Base-by-base conservation (phyloP, 1,140 invertebrate genomes). In the Belonocnema kinseyi region DNA sequence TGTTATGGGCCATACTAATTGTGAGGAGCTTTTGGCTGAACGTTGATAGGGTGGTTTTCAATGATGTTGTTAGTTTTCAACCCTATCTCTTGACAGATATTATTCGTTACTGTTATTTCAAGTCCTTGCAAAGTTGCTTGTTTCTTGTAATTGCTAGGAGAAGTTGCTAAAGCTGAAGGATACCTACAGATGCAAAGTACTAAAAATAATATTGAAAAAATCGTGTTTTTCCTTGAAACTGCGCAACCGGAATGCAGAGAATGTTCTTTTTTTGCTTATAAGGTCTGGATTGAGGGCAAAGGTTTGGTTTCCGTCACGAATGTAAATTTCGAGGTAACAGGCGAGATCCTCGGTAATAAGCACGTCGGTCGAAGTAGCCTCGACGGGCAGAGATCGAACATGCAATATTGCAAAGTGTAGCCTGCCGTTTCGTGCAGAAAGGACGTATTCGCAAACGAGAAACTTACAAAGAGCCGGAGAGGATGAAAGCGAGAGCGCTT, bases 401-500 rank as follows among this genome's bases (percentile, higher is more conserved):
- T 66, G 61, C 61, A 66, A 66, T 66, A 66, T 66, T 66, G 26
- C 61, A 66, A 66, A 66, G 61, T 46, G 61, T 66, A 40, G 58
- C 58, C 58, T 66, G 61, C 26, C 61, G 61, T 66, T 66, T 66
- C 61, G 26, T 66, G 58, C n/a, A 16, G 19, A 33, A 66, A 40
- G 26, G 61, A 66, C 40, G 61, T 14, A 66, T 66, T 66, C 61
- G n/a, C 26, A 40, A 83, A 81, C 76, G 79, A 83, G 82, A 81
- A 78, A 81, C 77, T 80, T 46, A 46, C 40, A 46, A 76, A 80
- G 79, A 82, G 83, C 77, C 75, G 75, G 82, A 79, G 85, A 77
- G 80, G 81, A 84, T 82, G 86, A 85, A 86, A 88, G 86, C 85
- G 86, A 87, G 86, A 87, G 86, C 85, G 85, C 85, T 87, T 86